Base-by-base conservation (phyloP, 2,113 vertebrate genomes). In the Xiphophorus couchianus region DNA sequence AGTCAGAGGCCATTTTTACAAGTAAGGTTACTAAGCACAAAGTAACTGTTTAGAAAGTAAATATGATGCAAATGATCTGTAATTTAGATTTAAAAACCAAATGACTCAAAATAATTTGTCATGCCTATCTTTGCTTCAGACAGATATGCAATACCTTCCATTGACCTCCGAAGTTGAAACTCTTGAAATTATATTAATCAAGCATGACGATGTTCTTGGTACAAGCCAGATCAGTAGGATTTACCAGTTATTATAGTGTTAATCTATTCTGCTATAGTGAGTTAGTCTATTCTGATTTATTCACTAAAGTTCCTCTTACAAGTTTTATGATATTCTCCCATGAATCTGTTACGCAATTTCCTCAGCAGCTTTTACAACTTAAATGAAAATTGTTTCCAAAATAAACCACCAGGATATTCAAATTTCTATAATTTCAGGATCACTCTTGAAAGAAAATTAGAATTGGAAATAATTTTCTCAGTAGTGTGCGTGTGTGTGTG, bases 401-500 rank as follows among this genome's bases (percentile, higher is more conserved):
- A 83, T 77, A 58, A 66, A 74, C 30, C 54, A 80, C 63, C 71
- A 64, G 62, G 69, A 83, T 85, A 84, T 85, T 85, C 80, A 87
- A 80, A 82, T 92, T 88, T 87, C 85, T 90, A 82, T 91, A 91
- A 92, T 92, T 93, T 89, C 81, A 76, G 85, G 73, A 27, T 81
- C 33, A 80, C 91, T 89, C 91, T 94, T 42, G 29, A 91, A 88
- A 85, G 80, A 64, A 86, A 84, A 79, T 86, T 73, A 77, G 82
- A 85, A 92, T 89, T 89, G 84, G 80, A 88, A 91, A 92, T 93
- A 89, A 93, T 93, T 93, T 85, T 63, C 81, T 39, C 19, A 6
- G 22, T 9, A 25, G 17, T 25, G 51, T 25, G 51, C 2, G 51
- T 54, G 19, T 51, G 19, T 0, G 78, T 83, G 91, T 78, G 86